Base-by-base conservation (phyloP, 92 coral and sea anemone genomes). In the Parazoanthus atlanticus region DNA sequence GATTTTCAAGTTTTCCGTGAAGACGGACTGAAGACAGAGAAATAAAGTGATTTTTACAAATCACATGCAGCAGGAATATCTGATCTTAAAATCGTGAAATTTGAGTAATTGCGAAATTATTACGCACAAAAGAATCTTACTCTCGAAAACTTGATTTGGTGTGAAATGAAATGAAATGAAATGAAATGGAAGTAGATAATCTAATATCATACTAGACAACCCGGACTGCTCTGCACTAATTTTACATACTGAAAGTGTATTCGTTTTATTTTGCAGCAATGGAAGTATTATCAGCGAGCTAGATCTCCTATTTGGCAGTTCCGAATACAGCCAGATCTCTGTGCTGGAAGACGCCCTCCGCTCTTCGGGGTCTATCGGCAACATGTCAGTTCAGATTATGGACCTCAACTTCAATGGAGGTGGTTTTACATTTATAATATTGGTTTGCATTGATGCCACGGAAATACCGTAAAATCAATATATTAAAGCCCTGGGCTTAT, bases 201-300 rank as follows among this genome's bases (percentile, higher is more conserved):
- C 26, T 1, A 23, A 61, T 1, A 17, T 56, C 0, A 21, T 1
- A 21, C 6, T 9, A 32, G 32, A 28, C 38, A 28, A 4, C 5
- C 26, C 5, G 38, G 13, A 21, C 36, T 29, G 76, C 13, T 38
- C 10, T 31, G 38, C 15, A 15, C 3, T 31, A 31, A 32, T 31
- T 29, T 19, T 33, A 15, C 25, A 12, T 79, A 21, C 26, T 16
- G 65, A 47, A 56, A 16, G 23, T 33, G 13, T 47, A 30, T 52
- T 47, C 25, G 40, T 58, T 61, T 61, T 32, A 58, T 21, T 81
- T 34, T 81, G 74, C 85, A 81, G 85, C n/a, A 33, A 61, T 0
- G 86, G 86, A 19, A 82, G 86, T 7, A 30, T 82, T 12, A 69
- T 82, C 8, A 82, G 86, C 86, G 76, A 43, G 12, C 5, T 82